Base-by-base conservation (phyloP, 2,113 vertebrate genomes). In the Damaliscus lunatus region DNA sequence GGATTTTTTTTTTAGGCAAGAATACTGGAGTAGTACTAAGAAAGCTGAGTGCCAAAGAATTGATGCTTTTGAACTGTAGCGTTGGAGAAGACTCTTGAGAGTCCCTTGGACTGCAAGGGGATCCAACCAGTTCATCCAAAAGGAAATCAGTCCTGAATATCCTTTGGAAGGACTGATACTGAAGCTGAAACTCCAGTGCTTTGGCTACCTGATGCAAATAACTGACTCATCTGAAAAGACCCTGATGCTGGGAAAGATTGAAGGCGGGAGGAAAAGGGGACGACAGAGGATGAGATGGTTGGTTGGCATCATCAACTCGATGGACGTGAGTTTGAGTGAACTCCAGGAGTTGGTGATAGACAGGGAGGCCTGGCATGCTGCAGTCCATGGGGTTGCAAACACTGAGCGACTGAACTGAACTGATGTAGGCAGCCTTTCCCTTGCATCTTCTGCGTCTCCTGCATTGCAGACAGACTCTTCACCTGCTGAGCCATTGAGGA, bases 151-250 rank as follows among this genome's bases (percentile, higher is more conserved):
- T 71, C 67, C 67, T 40, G 5, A 71, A 71, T 40, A 71, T 23
- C 11, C 67, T 40, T 71, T 71, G 67, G 19, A 40, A 40, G 3
- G n/a, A 40, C n/a, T 71, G n/a, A 71, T 23, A 5, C n/a, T 71
- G 21, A 71, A 71, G 5, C 67, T 71, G 67, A 40, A 71, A 71
- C 19, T 23, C 67, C 67, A 71, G 12, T 71, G n/a, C 67, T 71
- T 71, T 71, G n/a, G 19, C n/a, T 5, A 23, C 9, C 67, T 36
- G n/a, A 36, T 36, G n/a, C 0, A 1, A 36, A 36, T 5, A 71
- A 23, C n/a, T 71, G 67, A 71, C 67, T 71, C 4, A 71, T 23
- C 6, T 40, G 19, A 40, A 40, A 71, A 71, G 19, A 40, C n/a
- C 10, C 19, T 71, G 67, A 40, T 71, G 67, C 10, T 71, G 0